These are phyloP conservation scores for Sebastes hopkinsi DNA, from an alignment of 2,797 vertebrate species.

Conservation along the genomic window DNA sequence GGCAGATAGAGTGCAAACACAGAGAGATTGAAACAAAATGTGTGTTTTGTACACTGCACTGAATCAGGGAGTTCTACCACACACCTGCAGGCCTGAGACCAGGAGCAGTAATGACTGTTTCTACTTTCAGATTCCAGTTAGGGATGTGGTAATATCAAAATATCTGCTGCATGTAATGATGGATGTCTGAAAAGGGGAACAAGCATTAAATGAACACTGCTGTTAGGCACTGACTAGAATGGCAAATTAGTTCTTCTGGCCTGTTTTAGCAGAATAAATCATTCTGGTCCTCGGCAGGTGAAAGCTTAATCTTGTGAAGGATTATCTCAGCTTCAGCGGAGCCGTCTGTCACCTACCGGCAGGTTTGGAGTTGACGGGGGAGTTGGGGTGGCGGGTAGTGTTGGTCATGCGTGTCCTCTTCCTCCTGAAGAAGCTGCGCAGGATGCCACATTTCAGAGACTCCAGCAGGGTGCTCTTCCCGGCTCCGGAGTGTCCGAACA, in stretches of 20 bases:
- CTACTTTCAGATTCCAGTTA: neutral
- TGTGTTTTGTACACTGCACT: neutral
- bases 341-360: constrained; percentile 81
- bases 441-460: constrained; percentile 94
- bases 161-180: neutral
- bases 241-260: neutral
- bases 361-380: constrained; percentile 90
- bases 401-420: constrained; percentile 88
- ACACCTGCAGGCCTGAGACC: neutral
- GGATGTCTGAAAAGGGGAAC: neutral
- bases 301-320: neutral
- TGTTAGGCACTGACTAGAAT: neutral
- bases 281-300: neutral
- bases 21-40: constrained; percentile 8
- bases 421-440: constrained; percentile 95
- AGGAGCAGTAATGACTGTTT: neutral
- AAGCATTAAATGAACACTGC: neutral
- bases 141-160: neutral
- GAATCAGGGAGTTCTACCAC: constrained; percentile 12
- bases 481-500: constrained; percentile 90
- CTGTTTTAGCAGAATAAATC: neutral
- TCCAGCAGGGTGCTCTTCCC: constrained; percentile 95
- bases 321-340: constrained; percentile 7
- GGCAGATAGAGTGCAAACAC: constrained; percentile 3
- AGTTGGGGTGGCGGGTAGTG: constrained; percentile 89